A percentile compares a stretch with the other conserved stretches of the same genome.
Evolutionary conservation across 2,888 invertebrate species (phyloP).

Genomic region (Drosophila multiciliata): DNA sequence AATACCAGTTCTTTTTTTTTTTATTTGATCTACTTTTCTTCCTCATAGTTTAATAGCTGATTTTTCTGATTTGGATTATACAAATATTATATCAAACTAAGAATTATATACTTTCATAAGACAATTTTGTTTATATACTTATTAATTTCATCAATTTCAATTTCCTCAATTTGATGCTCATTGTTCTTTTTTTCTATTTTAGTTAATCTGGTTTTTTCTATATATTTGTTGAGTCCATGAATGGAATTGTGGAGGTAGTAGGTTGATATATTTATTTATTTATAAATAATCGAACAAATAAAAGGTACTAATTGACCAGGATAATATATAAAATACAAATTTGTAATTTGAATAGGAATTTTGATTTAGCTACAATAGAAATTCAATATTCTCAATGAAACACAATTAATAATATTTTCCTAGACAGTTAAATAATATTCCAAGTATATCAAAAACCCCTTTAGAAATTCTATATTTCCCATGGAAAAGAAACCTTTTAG

Average conservation of each 20-base stretch:
- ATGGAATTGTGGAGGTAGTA: slow-evolving; percentile 60
- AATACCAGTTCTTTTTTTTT: not conserved
- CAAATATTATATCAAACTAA: not conserved
- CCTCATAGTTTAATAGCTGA: not conserved
- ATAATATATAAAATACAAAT: not conserved
- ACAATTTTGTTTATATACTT: not conserved
- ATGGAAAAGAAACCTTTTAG: not conserved
- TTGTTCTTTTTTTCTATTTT: not conserved
- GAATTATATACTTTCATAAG: no score
- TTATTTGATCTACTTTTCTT: not conserved
- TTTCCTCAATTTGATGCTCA: not conserved
- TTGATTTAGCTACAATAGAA: not conserved
- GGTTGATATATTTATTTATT: slow-evolving; percentile 49
- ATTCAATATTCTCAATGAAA: not conserved
- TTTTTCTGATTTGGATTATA: not conserved
- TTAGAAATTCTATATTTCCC: not conserved
- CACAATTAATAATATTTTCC: not conserved
- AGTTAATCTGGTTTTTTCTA: not conserved
- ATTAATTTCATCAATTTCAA: not conserved
- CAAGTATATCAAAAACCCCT: not conserved
- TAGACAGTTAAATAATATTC: not conserved
- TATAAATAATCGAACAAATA: not conserved
- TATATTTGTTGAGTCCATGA: not conserved
- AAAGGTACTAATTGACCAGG: not conserved
- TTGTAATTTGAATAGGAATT: not conserved